phyloP scores from a whole-genome alignment of 1,140 invertebrate species.

The roundworm (Caenorhabditis elegans) region DNA sequence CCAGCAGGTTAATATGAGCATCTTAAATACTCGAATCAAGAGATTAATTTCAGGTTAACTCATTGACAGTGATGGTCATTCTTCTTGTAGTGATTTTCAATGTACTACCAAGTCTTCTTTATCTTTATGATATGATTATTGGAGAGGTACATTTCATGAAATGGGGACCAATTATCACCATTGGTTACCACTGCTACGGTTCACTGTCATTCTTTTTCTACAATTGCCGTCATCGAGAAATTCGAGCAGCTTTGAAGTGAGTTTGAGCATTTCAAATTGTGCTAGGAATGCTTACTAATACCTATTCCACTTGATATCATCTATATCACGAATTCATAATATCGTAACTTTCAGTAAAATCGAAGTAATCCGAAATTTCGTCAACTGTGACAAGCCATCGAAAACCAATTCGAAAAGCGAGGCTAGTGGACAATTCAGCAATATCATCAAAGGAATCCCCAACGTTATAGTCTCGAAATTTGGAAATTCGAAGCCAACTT shows the following conservation, averaged over 20 bases:
- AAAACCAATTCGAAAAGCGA: constrained; percentile 1
- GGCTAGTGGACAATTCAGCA: background rate
- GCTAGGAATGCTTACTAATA: too few species aligned
- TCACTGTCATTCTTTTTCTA: constrained; percentile 32
- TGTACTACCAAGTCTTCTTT: constrained; percentile 36
- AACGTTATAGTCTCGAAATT: background rate
- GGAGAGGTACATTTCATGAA: constrained; percentile 39
- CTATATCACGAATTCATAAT: too few species aligned
- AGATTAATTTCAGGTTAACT: constrained; percentile 22
- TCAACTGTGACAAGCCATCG: background rate
- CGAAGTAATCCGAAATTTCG: background rate
- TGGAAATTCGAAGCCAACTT: background rate
- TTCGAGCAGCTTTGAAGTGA: constrained; percentile 19
- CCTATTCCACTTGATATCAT: too few species aligned
- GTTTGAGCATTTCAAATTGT: too few species aligned
- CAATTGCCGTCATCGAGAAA: constrained; percentile 22
- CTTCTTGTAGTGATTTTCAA: constrained; percentile 35
- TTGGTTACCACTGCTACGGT: constrained; percentile 37
- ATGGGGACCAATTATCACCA: constrained; percentile 35
- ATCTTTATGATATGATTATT: constrained; percentile 35
- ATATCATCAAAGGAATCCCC: background rate
- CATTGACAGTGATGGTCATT: constrained; percentile 34
- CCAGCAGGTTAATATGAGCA: constrained; percentile 20
- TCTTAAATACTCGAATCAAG: background rate
- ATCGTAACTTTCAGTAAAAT: constrained; percentile 34